phyloP scores from a whole-genome alignment of 2,888 invertebrate genomes.

The Piscicola geometra region DNA sequence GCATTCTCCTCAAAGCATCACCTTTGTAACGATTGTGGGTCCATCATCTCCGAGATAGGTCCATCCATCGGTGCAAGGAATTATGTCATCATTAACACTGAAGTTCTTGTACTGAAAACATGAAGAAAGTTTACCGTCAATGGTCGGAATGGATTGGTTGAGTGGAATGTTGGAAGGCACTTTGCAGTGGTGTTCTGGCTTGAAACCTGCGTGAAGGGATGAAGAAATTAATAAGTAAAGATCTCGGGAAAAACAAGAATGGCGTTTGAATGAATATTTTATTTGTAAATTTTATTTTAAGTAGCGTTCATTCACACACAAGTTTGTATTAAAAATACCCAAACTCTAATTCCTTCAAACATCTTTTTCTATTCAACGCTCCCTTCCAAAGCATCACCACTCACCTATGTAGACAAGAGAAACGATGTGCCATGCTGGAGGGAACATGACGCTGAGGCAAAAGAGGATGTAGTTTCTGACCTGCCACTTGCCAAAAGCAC shows the following conservation, averaged over 20 bases:
- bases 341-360: too few relatives aligned
- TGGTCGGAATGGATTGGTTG: constrained; percentile 35
- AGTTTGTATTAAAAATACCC: too few relatives aligned
- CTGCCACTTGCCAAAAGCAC: constrained; percentile 43
- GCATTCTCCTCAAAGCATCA: too few relatives aligned
- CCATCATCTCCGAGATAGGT: constrained; percentile 41
- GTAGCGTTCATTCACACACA: too few relatives aligned
- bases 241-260: too few relatives aligned
- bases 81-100: constrained; percentile 28
- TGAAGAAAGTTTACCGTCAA: constrained; percentile 19
- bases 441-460: constrained; percentile 42
- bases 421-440: constrained; percentile 44
- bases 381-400: too few relatives aligned
- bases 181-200: constrained; percentile 37
- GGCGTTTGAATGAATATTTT: too few relatives aligned
- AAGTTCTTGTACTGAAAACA: constrained; percentile 38
- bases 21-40: constrained; percentile 43
- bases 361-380: too few relatives aligned
- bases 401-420: constrained; percentile 44
- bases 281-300: too few relatives aligned
- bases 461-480: constrained; percentile 41
- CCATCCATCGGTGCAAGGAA: constrained; percentile 40
- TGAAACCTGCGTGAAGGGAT: too few relatives aligned
- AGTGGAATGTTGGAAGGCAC: constrained; percentile 22
- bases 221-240: neutral